Percentiles rank a stretch among this genome's conserved stretches.
These are phyloP conservation scores for Acholoe squamosa DNA, from an alignment of 2,888 invertebrate species.

Conservation along the genomic window DNA sequence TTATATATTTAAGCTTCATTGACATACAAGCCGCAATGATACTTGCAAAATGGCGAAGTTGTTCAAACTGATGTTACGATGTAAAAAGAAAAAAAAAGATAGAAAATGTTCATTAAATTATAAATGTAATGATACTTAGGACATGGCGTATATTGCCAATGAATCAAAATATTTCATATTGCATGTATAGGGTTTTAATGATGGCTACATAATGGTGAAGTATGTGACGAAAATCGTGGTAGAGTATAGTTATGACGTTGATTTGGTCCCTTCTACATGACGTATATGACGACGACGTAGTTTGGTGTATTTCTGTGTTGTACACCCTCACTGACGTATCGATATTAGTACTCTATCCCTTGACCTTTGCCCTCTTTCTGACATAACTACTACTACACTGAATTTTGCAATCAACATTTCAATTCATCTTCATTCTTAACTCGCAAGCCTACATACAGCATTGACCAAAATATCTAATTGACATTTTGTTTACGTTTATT, in stretches of 20 bases:
- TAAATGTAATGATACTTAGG: background rate
- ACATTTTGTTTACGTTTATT: too few species aligned
- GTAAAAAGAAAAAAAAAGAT: too few species aligned
- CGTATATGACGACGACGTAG: conserved; percentile 3
- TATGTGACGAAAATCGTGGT: background rate
- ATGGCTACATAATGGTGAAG: background rate
- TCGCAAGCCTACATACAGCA: too few species aligned
- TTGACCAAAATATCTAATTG: too few species aligned
- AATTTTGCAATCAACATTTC: too few species aligned
- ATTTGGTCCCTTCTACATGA: background rate
- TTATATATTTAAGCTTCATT: background rate
- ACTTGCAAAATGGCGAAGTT: background rate
- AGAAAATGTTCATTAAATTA: background rate
- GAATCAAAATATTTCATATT: background rate
- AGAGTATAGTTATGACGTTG: conserved; percentile 15
- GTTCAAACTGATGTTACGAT: background rate
- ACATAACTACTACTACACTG: too few species aligned
- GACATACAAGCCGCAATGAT: background rate
- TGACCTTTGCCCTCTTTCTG: background rate
- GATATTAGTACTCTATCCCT: background rate
- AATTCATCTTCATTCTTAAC: too few species aligned
- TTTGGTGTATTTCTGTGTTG: background rate
- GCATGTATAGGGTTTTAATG: background rate
- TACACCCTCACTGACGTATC: background rate
- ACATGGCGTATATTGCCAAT: background rate